phyloP scores from a whole-genome alignment of 2,797 vertebrate species.

The Thripadectes ignobilis region DNA sequence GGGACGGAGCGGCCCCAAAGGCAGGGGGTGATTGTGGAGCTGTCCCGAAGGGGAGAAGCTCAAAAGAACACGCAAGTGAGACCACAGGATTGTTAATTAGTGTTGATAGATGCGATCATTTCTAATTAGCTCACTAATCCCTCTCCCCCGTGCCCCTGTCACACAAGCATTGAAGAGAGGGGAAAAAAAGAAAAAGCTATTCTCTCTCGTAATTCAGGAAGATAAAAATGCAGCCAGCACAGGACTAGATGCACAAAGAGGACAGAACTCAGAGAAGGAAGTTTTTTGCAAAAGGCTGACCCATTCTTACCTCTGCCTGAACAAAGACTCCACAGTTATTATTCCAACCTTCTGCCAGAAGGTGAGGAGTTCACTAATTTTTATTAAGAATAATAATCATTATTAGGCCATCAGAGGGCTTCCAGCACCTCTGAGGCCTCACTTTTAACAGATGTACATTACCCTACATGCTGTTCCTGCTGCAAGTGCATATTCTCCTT shows the following conservation, averaged over 20 bases:
- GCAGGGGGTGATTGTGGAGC: conserved; percentile 62
- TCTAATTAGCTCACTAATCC: conserved; percentile 85
- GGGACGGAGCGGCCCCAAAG: conserved; percentile 63
- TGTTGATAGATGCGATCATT: conserved; percentile 83
- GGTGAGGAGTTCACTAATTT: conserved; percentile 35
- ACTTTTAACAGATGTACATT: neutral
- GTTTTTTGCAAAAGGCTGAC: neutral
- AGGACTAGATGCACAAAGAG: neutral
- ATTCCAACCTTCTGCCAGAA: conserved; percentile 37
- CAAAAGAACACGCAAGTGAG: conserved; percentile 77
- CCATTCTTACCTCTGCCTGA: neutral
- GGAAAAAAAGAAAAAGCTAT: neutral
- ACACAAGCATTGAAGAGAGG: neutral
- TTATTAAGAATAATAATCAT: conserved; percentile 56
- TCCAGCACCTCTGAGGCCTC: neutral
- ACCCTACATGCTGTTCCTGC: neutral
- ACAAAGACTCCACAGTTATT: conserved; percentile 16
- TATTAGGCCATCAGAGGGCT: conserved; percentile 45
- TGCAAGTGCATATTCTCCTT: neutral
- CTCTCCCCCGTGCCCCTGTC: conserved; percentile 61
- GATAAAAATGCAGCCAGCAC: neutral
- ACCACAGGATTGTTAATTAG: conserved; percentile 80
- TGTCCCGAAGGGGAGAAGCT: conserved; percentile 76
- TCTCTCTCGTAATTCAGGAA: neutral
- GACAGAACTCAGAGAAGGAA: neutral